Evolutionary conservation across 2,113 vertebrate genomes (phyloP).

Genomic region (Falco punctatus): DNA sequence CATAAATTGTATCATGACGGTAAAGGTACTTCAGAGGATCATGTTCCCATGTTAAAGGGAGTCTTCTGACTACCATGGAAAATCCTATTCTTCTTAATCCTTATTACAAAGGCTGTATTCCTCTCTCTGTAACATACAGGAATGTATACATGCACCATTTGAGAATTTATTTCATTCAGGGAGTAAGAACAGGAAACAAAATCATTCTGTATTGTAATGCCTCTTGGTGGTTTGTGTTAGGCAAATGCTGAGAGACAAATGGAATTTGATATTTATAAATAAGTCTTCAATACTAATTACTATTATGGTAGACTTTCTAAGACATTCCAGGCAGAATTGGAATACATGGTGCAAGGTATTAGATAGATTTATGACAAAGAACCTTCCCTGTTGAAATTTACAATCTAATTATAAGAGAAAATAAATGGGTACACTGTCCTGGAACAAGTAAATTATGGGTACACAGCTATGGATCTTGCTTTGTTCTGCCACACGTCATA

Average conservation of each 20-base stretch:
- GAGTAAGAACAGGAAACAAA: not conserved
- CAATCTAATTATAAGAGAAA: constrained; percentile 19
- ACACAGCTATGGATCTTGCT: not conserved
- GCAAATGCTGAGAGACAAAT: not conserved
- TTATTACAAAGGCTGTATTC: not conserved
- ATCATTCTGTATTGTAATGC: not conserved
- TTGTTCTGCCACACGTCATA: not conserved
- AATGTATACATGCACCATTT: not conserved
- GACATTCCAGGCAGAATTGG: not conserved
- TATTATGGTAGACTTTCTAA: not conserved
- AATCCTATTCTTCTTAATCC: not conserved
- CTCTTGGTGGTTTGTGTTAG: not conserved
- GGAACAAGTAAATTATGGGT: not conserved
- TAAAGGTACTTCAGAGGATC: not conserved
- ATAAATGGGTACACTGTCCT: not conserved
- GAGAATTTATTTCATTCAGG: not conserved
- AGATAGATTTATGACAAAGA: not conserved
- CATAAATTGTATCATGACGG: not conserved
- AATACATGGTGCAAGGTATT: not conserved
- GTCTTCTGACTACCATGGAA: not conserved
- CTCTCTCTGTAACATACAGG: not conserved
- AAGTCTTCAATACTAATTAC: not conserved
- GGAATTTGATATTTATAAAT: not conserved
- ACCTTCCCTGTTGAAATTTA: constrained; percentile 17
- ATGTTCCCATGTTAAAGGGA: not conserved